Evolutionary conservation across 1,140 invertebrate genomes (phyloP), one percentile per base, ranked within the genome.

Genomic region (Lordiphosa clarofinis): DNA sequence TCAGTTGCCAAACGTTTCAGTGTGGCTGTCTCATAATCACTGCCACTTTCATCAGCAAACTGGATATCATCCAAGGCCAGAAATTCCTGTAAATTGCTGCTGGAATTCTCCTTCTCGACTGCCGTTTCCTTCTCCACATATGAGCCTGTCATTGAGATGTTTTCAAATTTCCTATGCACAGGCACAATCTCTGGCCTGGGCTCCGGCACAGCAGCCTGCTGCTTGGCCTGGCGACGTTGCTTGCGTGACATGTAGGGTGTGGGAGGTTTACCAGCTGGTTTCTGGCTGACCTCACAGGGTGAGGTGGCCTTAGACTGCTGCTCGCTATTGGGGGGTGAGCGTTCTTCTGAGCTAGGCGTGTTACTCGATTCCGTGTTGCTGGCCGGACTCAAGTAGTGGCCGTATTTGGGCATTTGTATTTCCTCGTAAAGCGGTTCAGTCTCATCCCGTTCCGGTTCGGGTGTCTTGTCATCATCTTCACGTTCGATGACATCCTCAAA

Each of bases 401-500:
- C 67, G 49, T 90, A 89, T 63, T 89, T 90, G 15, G 91, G 91
- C 54, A 92, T 67, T 38, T 73, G 55, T 2, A 91, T 90, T 70
- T 91, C 90, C 76, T 91, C 71, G 44, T 88, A 88, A 4, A 71
- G 49, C 9, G 72, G 49, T 43, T 68, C 46, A 0, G 59, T 87
- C 63, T 91, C 91, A 64, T 91, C 74, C 4, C 42, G 35, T 12
- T 60, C 53, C 1, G 86, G 86, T 13, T 87, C 76, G 0, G 86
- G 86, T 0, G 79, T 86, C 21, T 86, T 87, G 48, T 88, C 86
- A 3, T 86, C 86, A 21, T 86, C 81, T 37, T 87, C 86, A 8
- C 70, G 55, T 19, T 91, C 90, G 52, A 70, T 38, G 0, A 86
- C 70, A 9, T 93, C 92, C 60, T 93, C 92, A 4, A 95, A 90